These are phyloP conservation scores for Pentalonia nigronervosa DNA, from an alignment of 1,140 invertebrate species.

Conservation along the genomic window DNA sequence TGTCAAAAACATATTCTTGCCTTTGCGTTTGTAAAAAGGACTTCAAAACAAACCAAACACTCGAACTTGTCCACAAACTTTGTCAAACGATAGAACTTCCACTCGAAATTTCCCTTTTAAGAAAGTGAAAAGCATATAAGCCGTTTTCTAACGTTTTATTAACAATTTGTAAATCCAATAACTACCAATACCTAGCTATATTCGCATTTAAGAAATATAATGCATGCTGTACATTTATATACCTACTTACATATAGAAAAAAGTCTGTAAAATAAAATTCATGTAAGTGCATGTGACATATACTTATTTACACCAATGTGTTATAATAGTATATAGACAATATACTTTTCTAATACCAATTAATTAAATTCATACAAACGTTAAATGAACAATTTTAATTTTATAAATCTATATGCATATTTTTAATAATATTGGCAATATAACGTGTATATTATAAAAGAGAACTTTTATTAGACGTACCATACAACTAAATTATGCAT, in stretches of 20 bases:
- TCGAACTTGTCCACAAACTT: neutral
- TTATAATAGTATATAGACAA: neutral
- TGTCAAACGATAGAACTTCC: neutral
- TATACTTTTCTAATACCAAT: neutral
- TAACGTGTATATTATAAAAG: neutral
- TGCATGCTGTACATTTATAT: neutral
- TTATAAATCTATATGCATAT: neutral
- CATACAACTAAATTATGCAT: neutral
- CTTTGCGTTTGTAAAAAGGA: neutral
- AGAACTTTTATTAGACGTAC: neutral
- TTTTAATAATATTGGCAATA: neutral
- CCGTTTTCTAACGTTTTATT: neutral
- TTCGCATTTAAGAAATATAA: neutral
- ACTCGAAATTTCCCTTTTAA: too few relatives aligned
- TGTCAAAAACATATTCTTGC: slow-evolving; percentile 2
- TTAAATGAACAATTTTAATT: neutral
- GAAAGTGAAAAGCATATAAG: neutral
- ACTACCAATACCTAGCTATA: neutral
- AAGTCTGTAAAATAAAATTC: neutral
- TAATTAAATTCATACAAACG: neutral
- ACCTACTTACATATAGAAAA: neutral
- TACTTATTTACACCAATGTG: too few relatives aligned
- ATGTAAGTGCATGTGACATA: neutral
- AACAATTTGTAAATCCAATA: neutral
- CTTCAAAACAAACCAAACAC: neutral